Conservation (phyloP, 2,113 vertebrate species). For the Monopterus albus region DNA sequence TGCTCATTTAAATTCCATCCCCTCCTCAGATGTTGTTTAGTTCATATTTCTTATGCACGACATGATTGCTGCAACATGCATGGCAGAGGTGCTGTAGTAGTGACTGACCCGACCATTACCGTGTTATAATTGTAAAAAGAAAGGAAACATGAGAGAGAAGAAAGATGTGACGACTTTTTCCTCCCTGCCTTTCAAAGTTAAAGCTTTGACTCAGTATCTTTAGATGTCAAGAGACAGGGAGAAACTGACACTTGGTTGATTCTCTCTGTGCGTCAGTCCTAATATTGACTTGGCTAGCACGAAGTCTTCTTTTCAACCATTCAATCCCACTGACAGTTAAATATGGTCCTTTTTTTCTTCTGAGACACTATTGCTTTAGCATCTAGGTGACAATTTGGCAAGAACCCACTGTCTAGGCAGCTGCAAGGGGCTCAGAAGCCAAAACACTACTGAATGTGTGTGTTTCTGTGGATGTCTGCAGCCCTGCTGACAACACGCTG, state of each 20-base stretch:
- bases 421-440: constrained; percentile 23
- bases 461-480: constrained; percentile 18
- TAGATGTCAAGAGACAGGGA: neutral
- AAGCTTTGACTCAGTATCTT: neutral
- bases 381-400: constrained; percentile 54
- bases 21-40: constrained; percentile 35
- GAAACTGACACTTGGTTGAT: neutral
- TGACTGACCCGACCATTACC: neutral
- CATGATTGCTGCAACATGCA: constrained; percentile 9
- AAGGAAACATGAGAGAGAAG: neutral
- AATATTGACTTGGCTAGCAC: constrained; percentile 54
- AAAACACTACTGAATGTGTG: constrained; percentile 38
- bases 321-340: constrained; percentile 30
- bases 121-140: neutral
- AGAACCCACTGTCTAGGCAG: constrained; percentile 13
- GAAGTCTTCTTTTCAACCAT: constrained; percentile 5
- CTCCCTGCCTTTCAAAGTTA: neutral
- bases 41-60: constrained; percentile 45
- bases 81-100: constrained; percentile 29
- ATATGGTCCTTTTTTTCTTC: constrained; percentile 11
- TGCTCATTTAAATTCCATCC: constrained; percentile 38
- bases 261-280: constrained; percentile 8
- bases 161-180: neutral
- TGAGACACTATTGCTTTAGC: constrained; percentile 44
- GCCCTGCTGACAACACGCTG: constrained; percentile 37